These are phyloP conservation scores for Pollenia labialis DNA, from an alignment of 2,888 invertebrate genomes.

Conservation along the genomic window DNA sequence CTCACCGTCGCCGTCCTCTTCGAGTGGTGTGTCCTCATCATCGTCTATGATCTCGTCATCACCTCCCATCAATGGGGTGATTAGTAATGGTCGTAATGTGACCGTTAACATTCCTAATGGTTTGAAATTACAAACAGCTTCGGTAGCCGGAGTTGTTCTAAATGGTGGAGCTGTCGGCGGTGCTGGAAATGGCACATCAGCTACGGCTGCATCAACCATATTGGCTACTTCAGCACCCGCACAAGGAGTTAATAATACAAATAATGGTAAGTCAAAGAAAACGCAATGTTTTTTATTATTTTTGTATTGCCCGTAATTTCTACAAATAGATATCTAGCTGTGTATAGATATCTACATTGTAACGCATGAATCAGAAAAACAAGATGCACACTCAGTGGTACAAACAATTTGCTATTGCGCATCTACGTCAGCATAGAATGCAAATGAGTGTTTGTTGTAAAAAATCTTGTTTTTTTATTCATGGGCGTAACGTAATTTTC, in stretches of 20 bases:
- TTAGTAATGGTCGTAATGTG: conserved; percentile 76
- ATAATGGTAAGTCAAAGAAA: conserved; percentile 77
- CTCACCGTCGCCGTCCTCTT: conserved; percentile 83
- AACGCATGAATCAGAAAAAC: too few species aligned
- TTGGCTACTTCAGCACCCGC: conserved; percentile 75
- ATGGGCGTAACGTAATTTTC: too few species aligned
- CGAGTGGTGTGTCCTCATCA: conserved; percentile 83
- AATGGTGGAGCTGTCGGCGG: conserved; percentile 69
- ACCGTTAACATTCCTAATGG: conserved; percentile 78
- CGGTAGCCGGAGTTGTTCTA: conserved; percentile 50
- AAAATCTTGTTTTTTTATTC: too few species aligned
- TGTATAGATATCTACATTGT: too few species aligned
- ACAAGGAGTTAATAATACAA: conserved; percentile 74
- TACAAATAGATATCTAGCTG: too few species aligned
- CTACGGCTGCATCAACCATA: conserved; percentile 77
- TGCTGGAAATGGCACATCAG: conserved; percentile 74
- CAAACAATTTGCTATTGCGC: too few species aligned
- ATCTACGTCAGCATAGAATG: too few species aligned
- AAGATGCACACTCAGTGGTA: too few species aligned
- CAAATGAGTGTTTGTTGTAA: too few species aligned
- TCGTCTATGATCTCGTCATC: conserved; percentile 80
- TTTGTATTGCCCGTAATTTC: too few species aligned
- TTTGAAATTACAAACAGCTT: conserved; percentile 76
- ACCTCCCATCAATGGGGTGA: conserved; percentile 78
- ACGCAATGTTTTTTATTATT: background rate